These are phyloP conservation scores for Drosophila pseudoananassae DNA, from an alignment of 1,140 invertebrate species.

Conservation along the genomic window DNA sequence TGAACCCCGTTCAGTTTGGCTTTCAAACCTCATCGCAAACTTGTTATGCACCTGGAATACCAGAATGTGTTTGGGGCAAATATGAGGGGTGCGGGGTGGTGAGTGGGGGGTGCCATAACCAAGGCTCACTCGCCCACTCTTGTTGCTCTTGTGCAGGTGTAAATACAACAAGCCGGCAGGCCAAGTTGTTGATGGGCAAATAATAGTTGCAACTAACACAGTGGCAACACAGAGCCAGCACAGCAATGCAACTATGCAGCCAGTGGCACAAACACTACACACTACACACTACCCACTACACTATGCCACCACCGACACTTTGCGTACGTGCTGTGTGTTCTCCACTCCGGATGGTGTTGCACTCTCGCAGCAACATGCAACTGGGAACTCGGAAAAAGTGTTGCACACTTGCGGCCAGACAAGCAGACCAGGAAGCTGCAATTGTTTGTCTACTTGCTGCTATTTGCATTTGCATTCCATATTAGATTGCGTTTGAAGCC, in stretches of 20 bases:
- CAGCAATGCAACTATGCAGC: constrained; percentile 9
- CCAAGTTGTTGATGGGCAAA: constrained; percentile 78
- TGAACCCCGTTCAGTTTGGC: constrained; percentile 26
- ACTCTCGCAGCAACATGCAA: constrained; percentile 9
- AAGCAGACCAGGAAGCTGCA: constrained; percentile 38
- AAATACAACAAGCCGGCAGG: constrained; percentile 70
- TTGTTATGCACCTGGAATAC: constrained; percentile 6
- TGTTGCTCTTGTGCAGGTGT: constrained; percentile 46
- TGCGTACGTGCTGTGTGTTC: constrained; percentile 48
- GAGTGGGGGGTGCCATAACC: constrained; percentile 8
- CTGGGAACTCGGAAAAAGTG: constrained; percentile 28
- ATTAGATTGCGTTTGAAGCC: constrained; percentile 39
- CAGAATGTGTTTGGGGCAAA: constrained; percentile 13
- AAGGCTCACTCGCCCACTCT: background rate
- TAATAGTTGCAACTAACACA: constrained; percentile 69
- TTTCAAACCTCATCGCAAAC: constrained; percentile 15
- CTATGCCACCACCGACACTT: constrained; percentile 30
- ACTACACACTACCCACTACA: background rate
- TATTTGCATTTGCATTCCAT: constrained; percentile 52
- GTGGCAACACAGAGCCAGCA: constrained; percentile 33
- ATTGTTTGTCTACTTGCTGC: constrained; percentile 47
- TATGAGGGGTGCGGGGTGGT: background rate
- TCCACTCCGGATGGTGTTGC: constrained; percentile 37
- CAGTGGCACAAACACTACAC: constrained; percentile 17
- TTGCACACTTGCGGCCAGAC: constrained; percentile 43